Conservation (phyloP, 2,113 vertebrate species). For the Chionodraco myersi region DNA sequence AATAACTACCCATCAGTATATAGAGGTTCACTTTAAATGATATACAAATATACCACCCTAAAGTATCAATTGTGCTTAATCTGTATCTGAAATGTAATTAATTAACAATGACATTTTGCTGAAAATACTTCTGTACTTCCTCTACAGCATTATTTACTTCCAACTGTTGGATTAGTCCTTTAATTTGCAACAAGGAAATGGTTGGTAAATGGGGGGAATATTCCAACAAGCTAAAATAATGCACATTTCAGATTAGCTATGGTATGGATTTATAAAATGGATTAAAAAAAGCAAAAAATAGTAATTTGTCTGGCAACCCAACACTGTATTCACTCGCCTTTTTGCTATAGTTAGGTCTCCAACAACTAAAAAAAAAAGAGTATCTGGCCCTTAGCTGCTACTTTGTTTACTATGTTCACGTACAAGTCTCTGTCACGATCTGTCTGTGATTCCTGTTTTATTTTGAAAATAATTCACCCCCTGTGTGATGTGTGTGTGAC, state of each 20-base stretch:
- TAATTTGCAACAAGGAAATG: neutral
- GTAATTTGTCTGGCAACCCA: neutral
- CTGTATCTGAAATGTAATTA: no score
- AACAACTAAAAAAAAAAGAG: neutral
- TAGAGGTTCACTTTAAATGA: no score
- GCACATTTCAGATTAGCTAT: neutral
- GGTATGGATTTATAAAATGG: neutral
- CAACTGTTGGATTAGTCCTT: neutral
- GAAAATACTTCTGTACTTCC: neutral
- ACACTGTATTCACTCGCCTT: neutral
- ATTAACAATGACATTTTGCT: neutral
- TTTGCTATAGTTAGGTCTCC: neutral
- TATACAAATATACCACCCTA: no score
- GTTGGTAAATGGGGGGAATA: no score
- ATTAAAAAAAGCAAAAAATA: neutral
- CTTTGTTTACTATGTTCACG: neutral
- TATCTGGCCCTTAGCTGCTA: neutral
- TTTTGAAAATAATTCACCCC: no score
- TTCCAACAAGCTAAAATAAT: neutral
- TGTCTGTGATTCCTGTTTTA: no score
- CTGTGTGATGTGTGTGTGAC: no score
- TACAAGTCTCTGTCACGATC: no score
- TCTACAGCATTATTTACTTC: neutral
- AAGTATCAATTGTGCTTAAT: no score
- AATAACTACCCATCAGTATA: neutral